Evolutionary conservation across 1,140 invertebrate genomes (phyloP).

Genomic region (Ooceraea biroi): DNA sequence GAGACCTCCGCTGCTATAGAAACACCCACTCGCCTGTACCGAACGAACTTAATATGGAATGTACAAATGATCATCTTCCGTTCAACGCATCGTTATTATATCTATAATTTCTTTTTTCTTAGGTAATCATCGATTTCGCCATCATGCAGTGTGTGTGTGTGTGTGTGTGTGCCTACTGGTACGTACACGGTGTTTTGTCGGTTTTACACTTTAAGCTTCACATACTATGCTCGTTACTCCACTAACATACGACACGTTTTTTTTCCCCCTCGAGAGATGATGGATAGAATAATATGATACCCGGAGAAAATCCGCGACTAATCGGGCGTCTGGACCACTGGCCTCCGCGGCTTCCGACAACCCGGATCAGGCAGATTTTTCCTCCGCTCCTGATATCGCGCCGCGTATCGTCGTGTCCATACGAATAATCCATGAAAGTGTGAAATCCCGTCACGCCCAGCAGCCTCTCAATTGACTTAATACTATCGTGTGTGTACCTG

Average conservation of each 20-base stretch:
- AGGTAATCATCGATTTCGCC: conserved; percentile 65
- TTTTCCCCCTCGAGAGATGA: too few relatives aligned
- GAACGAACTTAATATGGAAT: conserved; percentile 89
- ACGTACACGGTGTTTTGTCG: conserved; percentile 47
- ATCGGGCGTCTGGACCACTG: conserved; percentile 65
- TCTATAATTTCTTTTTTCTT: conserved; percentile 59
- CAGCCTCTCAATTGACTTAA: conserved; percentile 78
- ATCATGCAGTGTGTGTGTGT: conserved; percentile 20
- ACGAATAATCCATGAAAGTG: conserved; percentile 54
- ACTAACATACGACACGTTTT: conserved; percentile 35
- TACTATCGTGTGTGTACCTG: conserved; percentile 77
- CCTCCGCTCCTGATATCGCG: background rate
- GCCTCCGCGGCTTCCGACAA: conserved; percentile 67
- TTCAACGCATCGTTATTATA: conserved; percentile 65
- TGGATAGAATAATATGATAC: background rate
- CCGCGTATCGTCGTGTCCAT: conserved; percentile 37
- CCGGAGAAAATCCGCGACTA: conserved; percentile 34
- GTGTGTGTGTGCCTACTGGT: conserved; percentile 52
- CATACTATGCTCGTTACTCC: conserved; percentile 41
- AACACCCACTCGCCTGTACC: conserved; percentile 72
- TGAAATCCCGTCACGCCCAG: conserved; percentile 64
- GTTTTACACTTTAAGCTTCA: conserved; percentile 40
- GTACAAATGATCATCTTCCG: conserved; percentile 88
- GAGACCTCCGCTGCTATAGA: conserved; percentile 16
- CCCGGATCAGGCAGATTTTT: conserved; percentile 8